Conservation (phyloP, 2,888 invertebrate species). For the Drosophila colorata region DNA sequence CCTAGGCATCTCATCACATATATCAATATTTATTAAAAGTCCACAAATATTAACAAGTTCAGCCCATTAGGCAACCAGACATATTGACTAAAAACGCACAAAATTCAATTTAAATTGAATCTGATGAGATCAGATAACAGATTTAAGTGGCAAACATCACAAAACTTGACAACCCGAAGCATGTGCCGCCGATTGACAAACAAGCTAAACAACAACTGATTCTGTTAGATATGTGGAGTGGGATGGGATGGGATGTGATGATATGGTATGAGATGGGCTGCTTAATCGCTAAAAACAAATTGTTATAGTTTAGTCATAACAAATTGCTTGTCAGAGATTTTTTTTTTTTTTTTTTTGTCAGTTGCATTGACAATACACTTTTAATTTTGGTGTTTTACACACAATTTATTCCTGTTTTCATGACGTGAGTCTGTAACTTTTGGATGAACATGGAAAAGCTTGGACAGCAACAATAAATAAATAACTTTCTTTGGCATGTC, state of each 20-base stretch:
- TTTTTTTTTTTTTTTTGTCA: background rate
- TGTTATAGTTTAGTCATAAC: constrained; percentile 6
- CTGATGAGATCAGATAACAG: background rate
- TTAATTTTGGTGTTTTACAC: too few relatives aligned
- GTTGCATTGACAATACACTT: background rate
- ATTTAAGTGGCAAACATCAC: background rate
- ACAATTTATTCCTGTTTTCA: background rate
- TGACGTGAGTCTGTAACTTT: constrained; percentile 13
- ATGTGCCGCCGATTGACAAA: constrained; percentile 3
- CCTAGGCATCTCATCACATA: too few relatives aligned
- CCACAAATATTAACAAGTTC: too few relatives aligned
- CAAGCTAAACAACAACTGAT: constrained; percentile 1
- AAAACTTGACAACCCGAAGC: background rate
- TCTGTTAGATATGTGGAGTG: background rate
- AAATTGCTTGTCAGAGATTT: constrained; percentile 3
- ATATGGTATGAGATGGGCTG: background rate
- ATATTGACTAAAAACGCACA: too few relatives aligned
- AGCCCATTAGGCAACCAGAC: too few relatives aligned
- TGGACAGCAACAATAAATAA: constrained; percentile 16
- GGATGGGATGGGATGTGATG: background rate
- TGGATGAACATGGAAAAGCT: constrained; percentile 18
- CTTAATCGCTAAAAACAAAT: background rate
- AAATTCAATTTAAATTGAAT: background rate
- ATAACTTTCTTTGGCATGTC: constrained; percentile 58
- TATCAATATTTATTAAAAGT: too few relatives aligned